Conservation (phyloP, 1,140 invertebrate genomes). For the Cotesia chilonis region DNA sequence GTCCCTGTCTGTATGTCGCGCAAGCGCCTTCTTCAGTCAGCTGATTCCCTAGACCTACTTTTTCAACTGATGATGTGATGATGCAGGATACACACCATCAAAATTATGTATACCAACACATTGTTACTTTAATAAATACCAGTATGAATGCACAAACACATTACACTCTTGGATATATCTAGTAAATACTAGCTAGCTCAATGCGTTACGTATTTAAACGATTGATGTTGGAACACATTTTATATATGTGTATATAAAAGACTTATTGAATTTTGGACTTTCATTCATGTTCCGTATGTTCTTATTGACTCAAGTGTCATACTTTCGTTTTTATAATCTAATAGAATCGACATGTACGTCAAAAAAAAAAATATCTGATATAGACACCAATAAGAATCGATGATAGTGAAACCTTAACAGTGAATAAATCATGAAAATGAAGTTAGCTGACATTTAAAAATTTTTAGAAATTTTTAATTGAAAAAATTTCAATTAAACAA, state of each 20-base stretch:
- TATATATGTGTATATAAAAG: not conserved
- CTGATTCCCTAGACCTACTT: slow-evolving; percentile 63
- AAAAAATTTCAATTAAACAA: too few relatives aligned
- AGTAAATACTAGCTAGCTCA: slow-evolving; percentile 21
- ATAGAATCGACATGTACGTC: not conserved
- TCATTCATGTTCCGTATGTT: not conserved
- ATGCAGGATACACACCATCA: slow-evolving; percentile 33
- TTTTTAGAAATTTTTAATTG: too few relatives aligned
- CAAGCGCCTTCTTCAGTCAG: slow-evolving; percentile 54
- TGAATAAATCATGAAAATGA: not conserved
- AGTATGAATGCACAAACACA: slow-evolving; percentile 17
- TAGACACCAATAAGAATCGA: not conserved
- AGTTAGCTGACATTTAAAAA: too few relatives aligned
- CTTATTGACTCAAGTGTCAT: not conserved
- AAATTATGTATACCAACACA: slow-evolving; percentile 14
- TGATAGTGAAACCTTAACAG: slow-evolving; percentile 12
- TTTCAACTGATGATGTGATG: slow-evolving; percentile 47
- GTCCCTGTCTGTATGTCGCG: slow-evolving; percentile 37
- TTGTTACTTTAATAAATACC: slow-evolving; percentile 1
- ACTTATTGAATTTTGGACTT: slow-evolving; percentile 10
- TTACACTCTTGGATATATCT: slow-evolving; percentile 9
- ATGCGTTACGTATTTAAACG: slow-evolving; percentile 12
- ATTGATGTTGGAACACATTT: not conserved
- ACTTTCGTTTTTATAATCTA: slow-evolving; percentile 16
- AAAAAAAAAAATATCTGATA: not conserved